Base-by-base conservation (phyloP, 1,140 invertebrate genomes). In the Drosophila oshimai region DNA sequence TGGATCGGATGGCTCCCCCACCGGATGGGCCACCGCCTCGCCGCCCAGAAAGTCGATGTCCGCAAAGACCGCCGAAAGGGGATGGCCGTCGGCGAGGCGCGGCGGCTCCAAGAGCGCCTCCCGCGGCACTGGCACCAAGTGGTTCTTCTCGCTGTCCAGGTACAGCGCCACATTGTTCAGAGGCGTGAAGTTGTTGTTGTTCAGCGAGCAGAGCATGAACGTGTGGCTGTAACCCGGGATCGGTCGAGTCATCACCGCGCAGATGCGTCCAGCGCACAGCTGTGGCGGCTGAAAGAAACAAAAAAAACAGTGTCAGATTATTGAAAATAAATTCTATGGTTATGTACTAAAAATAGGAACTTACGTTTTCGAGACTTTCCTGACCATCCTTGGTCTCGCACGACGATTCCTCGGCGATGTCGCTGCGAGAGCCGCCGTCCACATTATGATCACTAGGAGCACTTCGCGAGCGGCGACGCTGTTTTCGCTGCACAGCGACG, bases 121-220 rank as follows among this genome's bases (percentile, higher is more conserved):
- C 9, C 68, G 37, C 0, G 89, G 89, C 53, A 90, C 93, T 0
- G 93, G 93, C 6, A 93, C 92, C 20, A 93, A 65, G 68, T 93
- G 92, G 75, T 93, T 93, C 67, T 93, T 92, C 51, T 88, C 74
- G 31, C 39, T 67, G 31, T 93, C 92, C 49, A 93, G 74, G 49
- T 93, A 92, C 3, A 95, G 88, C 0, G 94, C 92, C 58, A 94
- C 94, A 58, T 95, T 95, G 83, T 95, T 95, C 4, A 96, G 91
- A 5, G 94, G 93, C 33, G 93, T 94, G 26, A 95, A 93, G 47
- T 94, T 94, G 33, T 95, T 93, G 53, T 94, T 93, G 61, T 95
- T 94, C 83, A 62, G 93, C 93, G 28, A 94, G 93, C 51, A 95
- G 89, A 50, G 94, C 94, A 90, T 95, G 91, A 78, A 95, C 91